Conservation (phyloP, 2,888 invertebrate genomes). For the Colletes collaris region DNA sequence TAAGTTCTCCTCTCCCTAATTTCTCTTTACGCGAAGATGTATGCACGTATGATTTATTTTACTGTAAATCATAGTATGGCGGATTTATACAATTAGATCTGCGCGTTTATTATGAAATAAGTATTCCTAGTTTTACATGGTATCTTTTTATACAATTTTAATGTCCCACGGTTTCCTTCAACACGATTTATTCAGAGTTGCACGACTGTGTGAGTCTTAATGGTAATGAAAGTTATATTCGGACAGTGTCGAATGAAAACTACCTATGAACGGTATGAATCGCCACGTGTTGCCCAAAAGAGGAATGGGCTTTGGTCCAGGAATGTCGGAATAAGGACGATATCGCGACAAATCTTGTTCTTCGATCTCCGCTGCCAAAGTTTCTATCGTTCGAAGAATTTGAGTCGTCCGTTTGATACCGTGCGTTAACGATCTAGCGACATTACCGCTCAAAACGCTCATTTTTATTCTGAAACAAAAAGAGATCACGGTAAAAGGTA, state of each 20-base stretch:
- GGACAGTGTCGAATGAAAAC: constrained; percentile 62
- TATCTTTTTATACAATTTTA: too few species aligned
- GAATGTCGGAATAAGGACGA: constrained; percentile 87
- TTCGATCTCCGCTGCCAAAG: constrained; percentile 36
- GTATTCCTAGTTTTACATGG: too few species aligned
- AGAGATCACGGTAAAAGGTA: not conserved
- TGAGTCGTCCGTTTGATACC: not conserved
- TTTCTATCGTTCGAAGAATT: constrained; percentile 42
- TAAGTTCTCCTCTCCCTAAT: too few species aligned
- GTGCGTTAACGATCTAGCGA: not conserved
- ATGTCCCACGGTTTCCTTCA: not conserved
- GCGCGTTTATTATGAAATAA: too few species aligned
- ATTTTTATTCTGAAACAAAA: constrained; percentile 35
- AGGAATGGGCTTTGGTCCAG: constrained; percentile 90
- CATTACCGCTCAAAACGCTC: constrained; percentile 18
- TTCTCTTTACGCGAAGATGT: too few species aligned
- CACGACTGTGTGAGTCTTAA: not conserved
- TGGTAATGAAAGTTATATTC: not conserved
- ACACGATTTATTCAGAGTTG: too few species aligned
- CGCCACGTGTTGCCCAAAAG: constrained; percentile 92
- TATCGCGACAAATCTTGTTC: constrained; percentile 39
- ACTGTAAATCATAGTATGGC: too few species aligned
- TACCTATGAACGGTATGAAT: constrained; percentile 88
- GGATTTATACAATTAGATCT: too few species aligned
- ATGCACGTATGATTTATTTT: too few species aligned